These are phyloP conservation scores for Rattus rattus DNA, from an alignment of 2,113 vertebrate species.

Conservation along the genomic window DNA sequence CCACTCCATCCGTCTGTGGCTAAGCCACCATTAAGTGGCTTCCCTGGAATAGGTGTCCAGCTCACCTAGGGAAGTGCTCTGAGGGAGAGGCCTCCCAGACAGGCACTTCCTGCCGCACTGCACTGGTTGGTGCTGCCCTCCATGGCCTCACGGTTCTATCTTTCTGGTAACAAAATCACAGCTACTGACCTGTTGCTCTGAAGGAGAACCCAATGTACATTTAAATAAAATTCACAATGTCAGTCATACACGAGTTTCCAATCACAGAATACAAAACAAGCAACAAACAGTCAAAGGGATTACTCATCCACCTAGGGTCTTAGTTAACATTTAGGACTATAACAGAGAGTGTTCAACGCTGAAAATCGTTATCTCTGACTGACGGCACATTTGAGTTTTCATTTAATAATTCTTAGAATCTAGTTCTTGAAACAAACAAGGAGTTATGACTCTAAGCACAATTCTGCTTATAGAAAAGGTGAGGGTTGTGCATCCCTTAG, in stretches of 20 bases:
- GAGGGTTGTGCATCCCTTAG: background rate
- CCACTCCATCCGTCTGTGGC: background rate
- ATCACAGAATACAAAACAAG: constrained; percentile 47
- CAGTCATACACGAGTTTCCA: constrained; percentile 25
- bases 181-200: background rate
- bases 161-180: background rate
- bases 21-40: background rate
- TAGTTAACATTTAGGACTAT: constrained; percentile 48
- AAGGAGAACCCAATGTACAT: constrained; percentile 10
- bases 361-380: constrained; percentile 10
- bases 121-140: background rate
- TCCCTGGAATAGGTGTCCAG: background rate
- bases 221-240: constrained; percentile 47
- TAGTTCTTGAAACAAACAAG: background rate
- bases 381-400: background rate
- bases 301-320: background rate
- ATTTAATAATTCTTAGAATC: constrained; percentile 34
- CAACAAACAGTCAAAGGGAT: background rate
- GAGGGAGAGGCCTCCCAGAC: background rate
- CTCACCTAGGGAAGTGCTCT: constrained; percentile 30
- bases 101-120: background rate
- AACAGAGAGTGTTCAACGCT: constrained; percentile 4
- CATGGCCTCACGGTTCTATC: background rate
- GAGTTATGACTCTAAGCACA: constrained; percentile 3
- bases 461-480: background rate